phyloP scores from a whole-genome alignment of 2,888 invertebrate genomes.

The Leptothorax acervorum region DNA sequence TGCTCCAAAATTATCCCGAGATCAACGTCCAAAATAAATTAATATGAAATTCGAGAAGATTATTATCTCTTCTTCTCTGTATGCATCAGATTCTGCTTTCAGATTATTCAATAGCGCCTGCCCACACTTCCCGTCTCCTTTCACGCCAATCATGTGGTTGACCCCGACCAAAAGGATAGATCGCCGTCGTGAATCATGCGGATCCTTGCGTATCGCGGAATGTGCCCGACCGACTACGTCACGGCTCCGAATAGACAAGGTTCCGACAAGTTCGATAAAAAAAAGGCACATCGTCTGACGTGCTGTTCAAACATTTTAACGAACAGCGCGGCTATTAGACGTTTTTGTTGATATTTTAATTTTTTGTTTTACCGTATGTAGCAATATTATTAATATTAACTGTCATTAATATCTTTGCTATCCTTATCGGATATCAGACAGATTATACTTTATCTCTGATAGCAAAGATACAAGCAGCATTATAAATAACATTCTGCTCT shows the following conservation, averaged over 20 bases:
- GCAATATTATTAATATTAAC: neutral
- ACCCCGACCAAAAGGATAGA: conserved; percentile 29
- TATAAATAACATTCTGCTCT: neutral
- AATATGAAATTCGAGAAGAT: neutral
- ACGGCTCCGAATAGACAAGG: conserved; percentile 70
- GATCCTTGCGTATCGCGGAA: conserved; percentile 51
- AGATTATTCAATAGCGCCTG: neutral
- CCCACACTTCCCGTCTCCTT: conserved; percentile 12
- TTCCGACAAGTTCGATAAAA: conserved; percentile 48
- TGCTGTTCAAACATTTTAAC: neutral
- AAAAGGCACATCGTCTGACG: neutral
- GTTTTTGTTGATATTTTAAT: neutral
- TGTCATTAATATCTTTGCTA: neutral
- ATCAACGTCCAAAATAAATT: neutral
- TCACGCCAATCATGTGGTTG: conserved; percentile 20
- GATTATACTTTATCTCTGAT: neutral
- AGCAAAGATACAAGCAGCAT: neutral
- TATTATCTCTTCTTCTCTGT: neutral
- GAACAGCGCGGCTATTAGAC: neutral
- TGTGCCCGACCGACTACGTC: conserved; percentile 60
- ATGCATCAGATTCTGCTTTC: neutral
- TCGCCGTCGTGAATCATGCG: conserved; percentile 57
- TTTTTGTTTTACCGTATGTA: too few species aligned
- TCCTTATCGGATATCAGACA: too few species aligned
- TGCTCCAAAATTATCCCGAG: neutral